Base-by-base conservation (phyloP, 2,888 invertebrate genomes). In the Cryptophagus acutangulus region DNA sequence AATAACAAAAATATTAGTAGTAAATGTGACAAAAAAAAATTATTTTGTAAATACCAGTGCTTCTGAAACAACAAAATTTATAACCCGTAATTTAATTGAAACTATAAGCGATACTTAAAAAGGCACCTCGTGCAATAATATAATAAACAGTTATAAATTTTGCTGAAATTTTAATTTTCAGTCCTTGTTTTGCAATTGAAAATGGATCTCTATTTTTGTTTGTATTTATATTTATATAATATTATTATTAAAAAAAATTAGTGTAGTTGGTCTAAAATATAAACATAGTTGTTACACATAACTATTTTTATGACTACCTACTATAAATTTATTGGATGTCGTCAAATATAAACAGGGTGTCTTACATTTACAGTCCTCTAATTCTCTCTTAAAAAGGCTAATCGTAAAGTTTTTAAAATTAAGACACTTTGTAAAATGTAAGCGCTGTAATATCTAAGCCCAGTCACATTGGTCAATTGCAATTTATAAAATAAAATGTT, bases 401-500 rank as follows among this genome's bases (percentile, higher is more conserved):
- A 16, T 34, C 40, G 43, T 35, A 39, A 36, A 40, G 38, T 38
- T 38, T 17, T 36, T 30, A 31, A 24, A 41, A 31, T n/a, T 24
- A 37, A 28, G 30, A 20, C 34, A 38, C 18, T 38, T 29, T 28
- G 42, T 33, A 28, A 28, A n/a, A n/a, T 42, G 6, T 20, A n/a
- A 17, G 16, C 3, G 40, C 38, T 44, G 37, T 45, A 43, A 36
- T 46, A 15, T 4, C 15, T n/a, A 26, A 14, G 62, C 62, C 62
- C 62, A 62, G 57, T 43, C 61, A 62, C 62, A 62, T 60, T 62
- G 63, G 61, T 52, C 44, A 41, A 41, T 52, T 41, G 43, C 48
- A 44, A 29, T 6, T 8, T n/a, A n/a, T n/a, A n/a, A n/a, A n/a
- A n/a, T n/a, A 20, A 20, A 51, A 48, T 42, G 35, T 41, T 45